phyloP scores from a whole-genome alignment of 2,888 invertebrate genomes.

The Ecliptopera silaceata region DNA sequence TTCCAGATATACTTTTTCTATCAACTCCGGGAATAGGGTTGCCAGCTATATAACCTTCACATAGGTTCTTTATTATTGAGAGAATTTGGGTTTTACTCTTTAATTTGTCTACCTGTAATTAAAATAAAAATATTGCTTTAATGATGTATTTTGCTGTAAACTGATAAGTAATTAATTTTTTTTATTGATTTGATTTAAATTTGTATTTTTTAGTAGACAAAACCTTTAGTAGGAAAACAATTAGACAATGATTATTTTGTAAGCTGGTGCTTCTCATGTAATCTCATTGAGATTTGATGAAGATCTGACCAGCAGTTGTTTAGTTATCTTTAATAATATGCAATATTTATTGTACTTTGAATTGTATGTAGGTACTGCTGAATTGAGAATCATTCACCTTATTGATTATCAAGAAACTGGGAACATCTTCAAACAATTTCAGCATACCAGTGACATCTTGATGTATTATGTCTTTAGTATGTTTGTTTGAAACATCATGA shows the following conservation, averaged over 20 bases:
- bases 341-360: too few relatives aligned
- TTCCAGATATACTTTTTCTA: constrained; percentile 45
- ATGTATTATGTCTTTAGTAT: constrained; percentile 87
- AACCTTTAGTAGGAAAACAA: too few relatives aligned
- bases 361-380: too few relatives aligned
- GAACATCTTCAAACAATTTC: constrained; percentile 81
- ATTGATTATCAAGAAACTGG: constrained; percentile 92
- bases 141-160: not conserved
- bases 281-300: too few relatives aligned
- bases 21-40: constrained; percentile 60
- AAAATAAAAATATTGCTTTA: too few relatives aligned
- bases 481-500: constrained; percentile 90
- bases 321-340: too few relatives aligned
- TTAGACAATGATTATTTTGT: too few relatives aligned
- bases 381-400: constrained; percentile 84
- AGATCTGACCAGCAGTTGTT: too few relatives aligned
- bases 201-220: too few relatives aligned
- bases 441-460: constrained; percentile 87
- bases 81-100: constrained; percentile 89
- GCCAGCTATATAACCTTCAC: constrained; percentile 82
- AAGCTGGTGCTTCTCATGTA: too few relatives aligned
- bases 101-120: constrained; percentile 85
- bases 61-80: constrained; percentile 86
- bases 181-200: too few relatives aligned
- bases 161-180: too few relatives aligned